Base-by-base conservation (phyloP, 2,888 invertebrate species). In the Nyleta sp. region DNA sequence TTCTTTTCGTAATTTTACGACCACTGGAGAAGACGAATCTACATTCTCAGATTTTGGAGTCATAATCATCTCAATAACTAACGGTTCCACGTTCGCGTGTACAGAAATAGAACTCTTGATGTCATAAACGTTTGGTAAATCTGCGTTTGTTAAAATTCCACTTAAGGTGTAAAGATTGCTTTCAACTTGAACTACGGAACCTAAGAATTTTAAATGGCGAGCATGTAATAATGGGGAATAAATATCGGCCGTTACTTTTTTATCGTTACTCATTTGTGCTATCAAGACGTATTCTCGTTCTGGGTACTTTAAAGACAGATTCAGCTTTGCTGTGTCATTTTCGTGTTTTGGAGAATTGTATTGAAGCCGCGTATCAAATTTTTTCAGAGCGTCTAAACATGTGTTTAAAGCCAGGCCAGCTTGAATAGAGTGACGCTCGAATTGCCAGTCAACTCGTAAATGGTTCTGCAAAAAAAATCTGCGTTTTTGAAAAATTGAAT, bases 331-430 rank as follows among this genome's bases (percentile, higher is more conserved):
- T 1, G 80, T 83, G 2, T 83, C 80, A 53, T 88, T 85, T 4
- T 35, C 59, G 5, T 53, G 42, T 17, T 84, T 82, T n/a, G 79
- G 70, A 55, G 87, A 89, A 33, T 80, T 81, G 42, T 86, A 90
- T 0, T 84, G 42, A 0, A 89, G 7, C 2, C 85, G 82, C 0
- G 82, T 82, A 60, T 89, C 85, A 22, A 91, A 20, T 28, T 84
- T 85, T 52, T 88, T 87, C 33, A 91, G 65, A 42, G 87, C 82
- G 35, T 87, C 86, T n/a, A 91, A 83, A 82, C 91, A 91, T 2
- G 91, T 91, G 24, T 85, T 84, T 2, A 92, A 38, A 1, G 80
- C 84, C 0, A 91, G 64, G 1, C 83, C 85, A 5, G 86, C 85
- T 80, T 86, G 89, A 0, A 86, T 71, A 18, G 83, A 84, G 40